Conservation (phyloP, 1,140 invertebrate genomes). For the Drosophila ambigua region DNA sequence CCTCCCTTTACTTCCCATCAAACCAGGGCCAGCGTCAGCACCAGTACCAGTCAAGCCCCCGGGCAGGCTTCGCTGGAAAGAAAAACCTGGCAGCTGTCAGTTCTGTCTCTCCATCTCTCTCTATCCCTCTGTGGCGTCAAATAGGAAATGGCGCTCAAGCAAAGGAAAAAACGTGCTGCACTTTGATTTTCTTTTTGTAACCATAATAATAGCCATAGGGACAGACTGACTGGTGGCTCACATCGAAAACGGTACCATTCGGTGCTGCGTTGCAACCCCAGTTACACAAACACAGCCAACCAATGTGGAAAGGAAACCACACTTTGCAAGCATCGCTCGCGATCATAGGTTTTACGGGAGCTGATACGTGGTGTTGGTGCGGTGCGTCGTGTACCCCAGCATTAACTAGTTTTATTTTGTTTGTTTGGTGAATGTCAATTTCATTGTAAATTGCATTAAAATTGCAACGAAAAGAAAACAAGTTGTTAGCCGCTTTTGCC, state of each 20-base stretch:
- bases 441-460: conserved; percentile 71
- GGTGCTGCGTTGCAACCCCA: conserved; percentile 30
- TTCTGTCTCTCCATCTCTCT: conserved; percentile 5
- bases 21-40: background rate
- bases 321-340: conserved; percentile 1
- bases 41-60: too few species aligned
- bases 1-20: conserved; percentile 2
- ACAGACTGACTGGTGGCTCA: background rate
- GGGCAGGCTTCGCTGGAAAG: too few species aligned
- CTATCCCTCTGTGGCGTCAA: background rate
- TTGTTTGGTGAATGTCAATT: conserved; percentile 79
- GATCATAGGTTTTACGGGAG: background rate
- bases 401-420: conserved; percentile 78
- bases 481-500: conserved; percentile 54
- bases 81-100: conserved; percentile 4
- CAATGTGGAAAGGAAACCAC: conserved; percentile 16
- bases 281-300: conserved; percentile 8
- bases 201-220: conserved; percentile 19
- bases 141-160: conserved; percentile 15
- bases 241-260: conserved; percentile 8
- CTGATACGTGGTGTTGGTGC: too few species aligned
- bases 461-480: conserved; percentile 60
- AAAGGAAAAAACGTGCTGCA: conserved; percentile 50
- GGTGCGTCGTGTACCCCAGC: conserved; percentile 45
- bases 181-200: conserved; percentile 41